phyloP scores from a whole-genome alignment of 2,888 invertebrate species.

The Prionchulus punctatus region DNA sequence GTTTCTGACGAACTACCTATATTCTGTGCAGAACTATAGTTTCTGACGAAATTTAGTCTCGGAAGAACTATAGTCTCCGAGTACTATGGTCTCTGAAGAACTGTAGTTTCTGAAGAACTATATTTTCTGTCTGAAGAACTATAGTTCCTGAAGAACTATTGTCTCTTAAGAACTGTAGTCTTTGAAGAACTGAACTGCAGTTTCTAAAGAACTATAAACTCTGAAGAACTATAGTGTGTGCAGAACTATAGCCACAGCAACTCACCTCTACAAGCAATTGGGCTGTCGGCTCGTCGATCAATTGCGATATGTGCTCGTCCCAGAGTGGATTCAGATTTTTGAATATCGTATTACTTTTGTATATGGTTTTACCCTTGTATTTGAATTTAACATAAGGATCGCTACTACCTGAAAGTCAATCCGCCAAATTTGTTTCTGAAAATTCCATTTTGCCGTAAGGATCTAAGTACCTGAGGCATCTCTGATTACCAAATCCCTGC shows the following conservation, averaged over 20 bases:
- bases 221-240: not conserved
- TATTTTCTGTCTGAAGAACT: too few species aligned
- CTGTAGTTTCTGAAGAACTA: too few species aligned
- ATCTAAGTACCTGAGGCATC: conserved; percentile 21
- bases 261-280: conserved; percentile 57
- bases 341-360: conserved; percentile 83
- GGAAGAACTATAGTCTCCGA: too few species aligned
- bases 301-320: conserved; percentile 86
- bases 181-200: too few species aligned
- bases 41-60: too few species aligned
- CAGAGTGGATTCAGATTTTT: conserved; percentile 90
- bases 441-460: not conserved
- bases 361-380: conserved; percentile 48
- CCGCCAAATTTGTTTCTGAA: not conserved
- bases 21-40: too few species aligned
- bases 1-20: too few species aligned
- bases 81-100: not conserved
- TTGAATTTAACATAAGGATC: conserved; percentile 30
- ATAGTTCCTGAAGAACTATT: too few species aligned
- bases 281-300: conserved; percentile 69
- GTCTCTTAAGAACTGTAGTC: too few species aligned
- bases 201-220: not conserved
- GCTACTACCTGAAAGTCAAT: conserved; percentile 20
- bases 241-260: too few species aligned
- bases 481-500: conserved; percentile 23